Base-by-base conservation (phyloP, 35 echinoderm and acorn worm species). In the Lytechinus variegatus region DNA sequence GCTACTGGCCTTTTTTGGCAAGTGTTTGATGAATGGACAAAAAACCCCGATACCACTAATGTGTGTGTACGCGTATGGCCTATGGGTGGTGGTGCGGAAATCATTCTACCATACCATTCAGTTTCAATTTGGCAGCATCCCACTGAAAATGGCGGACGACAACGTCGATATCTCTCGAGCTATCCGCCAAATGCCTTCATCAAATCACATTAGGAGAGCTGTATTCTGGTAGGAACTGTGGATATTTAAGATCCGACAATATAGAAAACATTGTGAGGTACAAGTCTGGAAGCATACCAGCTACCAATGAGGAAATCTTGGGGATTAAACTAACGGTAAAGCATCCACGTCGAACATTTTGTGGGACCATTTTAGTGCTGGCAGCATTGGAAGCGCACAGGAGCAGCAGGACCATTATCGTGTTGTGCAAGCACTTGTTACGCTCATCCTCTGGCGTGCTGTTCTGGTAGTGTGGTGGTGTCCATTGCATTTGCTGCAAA, bases 51-150 rank as follows among this genome's bases (percentile, higher is more conserved):
- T 44, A 44, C 33, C 33, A 44, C 1, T 44, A 1, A 1, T 44
- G 33, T 44, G 33, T 44, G 33, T 44, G 33, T 44, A 44, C 33
- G 33, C 33, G 33, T 44, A 44, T 44, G 33, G 33, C 33, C 33
- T 44, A 44, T 79, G 66, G 19, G 66, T 79, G 28, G 9, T 90
- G 88, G 88, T 90, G 88, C 88, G 88, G 88, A 90, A 90, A 90
- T 90, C 88, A 90, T 19, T 88, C 88, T 90, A 44, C 88, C 88
- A 90, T 90, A 44, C 88, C 88, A 90, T 52, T 54, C 28, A 90
- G 88, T 44, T 44, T 44, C 88, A 90, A 90, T 90, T 90, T 90
- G 88, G 88, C 88, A 52, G 27, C 52, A 90, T 90, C 52, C 88
- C 52, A 54, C 44, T 19, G 28, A 90, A 90, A 90, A 90, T 90